Base-by-base conservation (phyloP, 2,113 vertebrate species). In the Syrmaticus mikado region DNA sequence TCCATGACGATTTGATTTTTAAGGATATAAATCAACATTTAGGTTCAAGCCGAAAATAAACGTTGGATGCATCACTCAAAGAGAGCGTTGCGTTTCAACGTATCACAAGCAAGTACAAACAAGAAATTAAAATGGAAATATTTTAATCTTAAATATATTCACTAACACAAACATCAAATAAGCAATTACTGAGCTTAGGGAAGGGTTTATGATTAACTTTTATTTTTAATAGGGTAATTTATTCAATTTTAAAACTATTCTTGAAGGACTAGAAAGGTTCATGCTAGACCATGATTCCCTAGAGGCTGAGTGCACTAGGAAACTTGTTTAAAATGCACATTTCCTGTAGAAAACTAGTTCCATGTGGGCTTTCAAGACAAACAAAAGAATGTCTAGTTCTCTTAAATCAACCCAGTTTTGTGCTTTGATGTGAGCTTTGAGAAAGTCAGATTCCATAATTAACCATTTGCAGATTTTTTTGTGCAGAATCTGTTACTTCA, bases 311-410 rank as follows among this genome's bases (percentile, higher is more conserved):
- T 36, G 28, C 90, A 95, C 88, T 93, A 93, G 93, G 92, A 97
- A 97, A 93, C 78, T 86, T 89, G n/a, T 90, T 97, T 94, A 95
- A 97, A 98, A 96, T 89, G 89, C 94, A 87, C 86, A 72, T 96
- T 97, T 97, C 96, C 96, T 97, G 96, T 89, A 97, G 95, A 94
- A 98, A 98, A 97, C 85, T 70, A 95, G 93, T 97, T 96, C 92
- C 97, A 97, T 97, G 92, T 97, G 97, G 92, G 76, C 78, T 87
- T 45, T 94, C 57, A 85, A 94, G 83, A 71, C 84, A 96, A 97
- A 96, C 90, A 96, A 96, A 97, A 96, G 89, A 81, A 95, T 78
- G 93, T 68, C 80, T 97, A 87, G 95, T 97, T 96, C 94, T 96
- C 92, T 94, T 95, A 96, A 97, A 93, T 95, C 84, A 82, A 87